Evolutionary conservation across 2,888 invertebrate species (phyloP).

Genomic region (Neoascia interrupta): DNA sequence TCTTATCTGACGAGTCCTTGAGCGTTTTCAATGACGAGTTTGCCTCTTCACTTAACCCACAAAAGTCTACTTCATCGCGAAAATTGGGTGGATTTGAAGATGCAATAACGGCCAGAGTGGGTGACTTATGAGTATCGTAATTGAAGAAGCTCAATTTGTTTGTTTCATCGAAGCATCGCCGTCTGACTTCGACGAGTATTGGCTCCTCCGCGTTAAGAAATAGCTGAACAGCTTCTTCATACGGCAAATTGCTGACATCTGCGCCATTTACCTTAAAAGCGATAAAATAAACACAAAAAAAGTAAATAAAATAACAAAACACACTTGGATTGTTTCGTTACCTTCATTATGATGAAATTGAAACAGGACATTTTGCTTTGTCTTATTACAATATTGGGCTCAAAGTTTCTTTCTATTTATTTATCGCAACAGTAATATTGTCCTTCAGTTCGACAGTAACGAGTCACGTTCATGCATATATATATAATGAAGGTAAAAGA

Average conservation of each 20-base stretch:
- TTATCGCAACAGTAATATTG: not conserved
- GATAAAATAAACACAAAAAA: conserved; percentile 3
- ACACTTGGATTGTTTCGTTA: not conserved
- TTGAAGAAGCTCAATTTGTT: conserved; percentile 61
- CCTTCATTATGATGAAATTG: conserved; percentile 63
- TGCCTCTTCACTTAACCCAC: not conserved
- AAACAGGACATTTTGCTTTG: conserved; percentile 44
- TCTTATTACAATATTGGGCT: not conserved
- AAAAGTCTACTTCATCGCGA: conserved; percentile 17
- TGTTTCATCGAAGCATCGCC: conserved; percentile 73
- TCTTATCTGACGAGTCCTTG: conserved; percentile 4
- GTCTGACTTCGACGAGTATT: conserved; percentile 81
- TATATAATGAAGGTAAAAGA: conserved; percentile 22
- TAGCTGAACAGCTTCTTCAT: conserved; percentile 81
- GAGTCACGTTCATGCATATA: conserved; percentile 15
- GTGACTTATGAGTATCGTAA: conserved; percentile 36
- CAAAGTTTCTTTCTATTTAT: not conserved
- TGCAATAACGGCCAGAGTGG: conserved; percentile 52
- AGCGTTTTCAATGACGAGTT: not conserved
- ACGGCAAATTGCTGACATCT: conserved; percentile 82
- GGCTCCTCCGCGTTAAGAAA: conserved; percentile 82
- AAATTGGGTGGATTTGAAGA: conserved; percentile 21
- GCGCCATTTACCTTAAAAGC: conserved; percentile 81
- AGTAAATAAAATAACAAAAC: not conserved
- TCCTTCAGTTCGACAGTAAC: conserved; percentile 19